Percentiles rank a stretch among this genome's conserved stretches.
Conservation (phyloP, 2,888 invertebrate genomes). For the Thereva unica region DNA sequence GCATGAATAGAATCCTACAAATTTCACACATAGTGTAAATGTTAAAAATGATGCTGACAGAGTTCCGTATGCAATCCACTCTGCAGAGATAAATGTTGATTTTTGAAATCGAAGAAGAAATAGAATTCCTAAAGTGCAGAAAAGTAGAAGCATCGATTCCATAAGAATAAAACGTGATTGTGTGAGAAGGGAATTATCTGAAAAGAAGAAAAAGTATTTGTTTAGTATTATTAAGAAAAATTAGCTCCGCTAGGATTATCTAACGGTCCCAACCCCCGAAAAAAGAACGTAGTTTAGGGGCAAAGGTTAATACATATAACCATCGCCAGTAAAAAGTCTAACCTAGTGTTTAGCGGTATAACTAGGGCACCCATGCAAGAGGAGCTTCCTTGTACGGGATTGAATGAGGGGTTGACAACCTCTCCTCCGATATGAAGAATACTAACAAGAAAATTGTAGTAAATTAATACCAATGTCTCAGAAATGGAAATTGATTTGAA, state of each 20-base stretch:
- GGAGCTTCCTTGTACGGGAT: too few relatives aligned
- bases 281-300: background rate
- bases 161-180: conserved; percentile 92
- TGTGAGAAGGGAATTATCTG: conserved; percentile 88
- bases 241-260: too few relatives aligned
- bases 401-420: too few relatives aligned
- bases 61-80: conserved; percentile 52
- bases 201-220: background rate
- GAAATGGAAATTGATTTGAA: too few relatives aligned
- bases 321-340: too few relatives aligned
- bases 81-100: conserved; percentile 48
- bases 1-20: conserved; percentile 83
- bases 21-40: conserved; percentile 74
- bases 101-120: conserved; percentile 58
- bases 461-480: too few relatives aligned
- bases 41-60: conserved; percentile 52
- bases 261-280: background rate
- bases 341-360: background rate
- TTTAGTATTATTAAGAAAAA: background rate
- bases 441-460: too few relatives aligned
- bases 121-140: conserved; percentile 76
- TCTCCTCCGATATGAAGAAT: too few relatives aligned
- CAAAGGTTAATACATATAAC: too few relatives aligned
- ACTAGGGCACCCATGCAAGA: background rate
- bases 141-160: conserved; percentile 89